phyloP scores from a whole-genome alignment of 2,113 vertebrate genomes.

The Telmatochromis brichardi region DNA sequence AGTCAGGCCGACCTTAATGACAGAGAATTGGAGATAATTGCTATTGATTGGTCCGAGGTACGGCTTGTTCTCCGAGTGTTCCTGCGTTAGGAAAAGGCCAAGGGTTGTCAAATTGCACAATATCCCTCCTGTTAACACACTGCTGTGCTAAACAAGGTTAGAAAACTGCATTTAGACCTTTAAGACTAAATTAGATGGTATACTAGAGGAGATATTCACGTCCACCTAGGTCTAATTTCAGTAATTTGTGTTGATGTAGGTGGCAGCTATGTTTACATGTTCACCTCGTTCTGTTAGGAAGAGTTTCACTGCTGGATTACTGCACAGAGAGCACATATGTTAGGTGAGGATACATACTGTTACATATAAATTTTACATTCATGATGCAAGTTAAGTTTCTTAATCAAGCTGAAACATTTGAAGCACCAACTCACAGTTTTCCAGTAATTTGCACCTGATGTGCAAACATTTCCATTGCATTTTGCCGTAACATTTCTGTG shows the following conservation, averaged over 20 bases:
- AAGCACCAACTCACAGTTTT: not conserved
- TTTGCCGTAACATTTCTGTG: not conserved
- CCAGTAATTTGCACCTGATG: not conserved
- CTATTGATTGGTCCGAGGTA: constrained; percentile 1
- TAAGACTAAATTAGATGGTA: not conserved
- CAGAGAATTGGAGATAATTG: constrained; percentile 36
- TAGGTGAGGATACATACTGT: not conserved
- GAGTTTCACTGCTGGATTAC: not conserved
- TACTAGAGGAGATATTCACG: not conserved
- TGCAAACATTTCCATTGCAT: not conserved
- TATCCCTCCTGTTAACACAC: not conserved
- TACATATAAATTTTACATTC: not conserved
- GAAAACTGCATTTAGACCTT: not conserved
- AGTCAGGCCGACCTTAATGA: constrained; percentile 20
- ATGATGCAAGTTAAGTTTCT: not conserved
- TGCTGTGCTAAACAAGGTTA: not conserved
- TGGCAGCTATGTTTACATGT: not conserved
- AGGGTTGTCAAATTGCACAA: not conserved
- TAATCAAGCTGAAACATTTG: not conserved
- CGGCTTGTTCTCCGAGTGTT: not conserved
- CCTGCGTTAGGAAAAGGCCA: not conserved
- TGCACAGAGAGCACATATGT: not conserved
- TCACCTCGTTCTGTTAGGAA: not conserved
- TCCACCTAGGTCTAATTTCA: not conserved
- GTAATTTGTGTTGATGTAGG: not conserved